Base-by-base conservation (phyloP, 37 sponge, comb jelly and placozoan genomes). In the Chondrilla cf. caribensis region DNA sequence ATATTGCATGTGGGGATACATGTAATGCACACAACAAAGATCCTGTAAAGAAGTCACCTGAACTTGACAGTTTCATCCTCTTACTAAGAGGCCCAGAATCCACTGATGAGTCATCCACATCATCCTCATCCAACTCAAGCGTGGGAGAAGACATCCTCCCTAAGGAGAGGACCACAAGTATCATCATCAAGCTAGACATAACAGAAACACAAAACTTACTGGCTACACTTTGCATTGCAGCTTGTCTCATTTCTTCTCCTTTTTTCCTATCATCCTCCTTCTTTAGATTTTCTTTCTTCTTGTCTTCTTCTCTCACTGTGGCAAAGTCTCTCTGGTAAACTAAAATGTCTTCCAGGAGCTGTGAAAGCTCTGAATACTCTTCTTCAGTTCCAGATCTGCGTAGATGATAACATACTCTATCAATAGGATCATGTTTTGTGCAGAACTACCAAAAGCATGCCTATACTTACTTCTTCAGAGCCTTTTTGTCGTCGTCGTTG, bases 341-440 rank as follows among this genome's bases (percentile, higher is more conserved):
- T 6, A 26, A 15, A 7, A 60, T 60, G 22, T 60, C 64, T 22
- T 60, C 9, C 5, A 60, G 64, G 5, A 60, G 64, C 64, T 60
- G 64, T 15, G 9, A 15, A 19, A 60, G 28, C 64, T 60, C 64
- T 6, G 64, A 60, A 26, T 60, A 60, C 64, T 60, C 22, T 15
- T 60, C 64, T 60, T 60, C 64, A 19, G 64, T 60, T 4, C 64
- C 64, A 60, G 64, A 60, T 15, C 64, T 60, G n/a, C n/a, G n/a
- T n/a, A n/a, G n/a, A 17, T 54, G 57, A 54, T 54, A 54, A 54
- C 57, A 54, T 54, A 54, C 57, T 54, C 11, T 54, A 54, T 18
- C 11, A 54, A 54, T 17, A 54, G 11, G 11, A 18, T 17, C 57
- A 54, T 54, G n/a, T n/a, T n/a, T n/a, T n/a, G n/a, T n/a, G n/a